Percentiles rank a stretch among this genome's conserved stretches.
Evolutionary conservation across 2,113 vertebrate species (phyloP).

Genomic region (Laticauda laticaudata): DNA sequence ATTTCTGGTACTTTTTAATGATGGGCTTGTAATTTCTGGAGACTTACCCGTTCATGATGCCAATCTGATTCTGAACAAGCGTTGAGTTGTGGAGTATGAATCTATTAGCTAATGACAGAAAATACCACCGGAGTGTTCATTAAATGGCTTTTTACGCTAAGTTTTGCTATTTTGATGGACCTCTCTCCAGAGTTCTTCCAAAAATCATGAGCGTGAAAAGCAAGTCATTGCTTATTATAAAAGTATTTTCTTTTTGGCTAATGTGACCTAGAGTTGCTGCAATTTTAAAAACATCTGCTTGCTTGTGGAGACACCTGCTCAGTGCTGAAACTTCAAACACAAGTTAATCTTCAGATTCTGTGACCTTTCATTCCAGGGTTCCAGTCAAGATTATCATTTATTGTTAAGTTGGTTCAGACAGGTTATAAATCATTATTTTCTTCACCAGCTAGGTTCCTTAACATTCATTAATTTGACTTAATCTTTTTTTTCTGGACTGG

Average conservation of each 20-base stretch:
- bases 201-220: not conserved
- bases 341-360: conserved; percentile 61
- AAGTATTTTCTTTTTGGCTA: conserved; percentile 31
- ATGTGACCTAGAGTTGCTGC: conserved; percentile 23
- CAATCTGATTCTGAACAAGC: not conserved
- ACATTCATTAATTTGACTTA: conserved; percentile 45
- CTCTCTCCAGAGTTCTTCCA: not conserved
- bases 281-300: conserved; percentile 25
- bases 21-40: not conserved
- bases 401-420: conserved; percentile 55
- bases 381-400: conserved; percentile 54
- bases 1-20: conserved; percentile 24
- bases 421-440: conserved; percentile 58
- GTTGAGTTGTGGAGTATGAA: not conserved
- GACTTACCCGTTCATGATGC: not conserved
- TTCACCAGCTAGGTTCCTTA: conserved; percentile 48
- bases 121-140: not conserved
- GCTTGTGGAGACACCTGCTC: conserved; percentile 27
- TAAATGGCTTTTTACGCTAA: not conserved
- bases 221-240: not conserved
- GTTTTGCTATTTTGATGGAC: conserved; percentile 2
- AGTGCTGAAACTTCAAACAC: conserved; percentile 34
- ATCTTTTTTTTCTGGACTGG: conserved; percentile 20
- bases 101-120: not conserved
- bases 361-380: conserved; percentile 44